Evolutionary conservation across 2,797 vertebrate genomes (phyloP), one percentile per base, ranked within the genome.

Genomic region (Mastacembelus armatus): DNA sequence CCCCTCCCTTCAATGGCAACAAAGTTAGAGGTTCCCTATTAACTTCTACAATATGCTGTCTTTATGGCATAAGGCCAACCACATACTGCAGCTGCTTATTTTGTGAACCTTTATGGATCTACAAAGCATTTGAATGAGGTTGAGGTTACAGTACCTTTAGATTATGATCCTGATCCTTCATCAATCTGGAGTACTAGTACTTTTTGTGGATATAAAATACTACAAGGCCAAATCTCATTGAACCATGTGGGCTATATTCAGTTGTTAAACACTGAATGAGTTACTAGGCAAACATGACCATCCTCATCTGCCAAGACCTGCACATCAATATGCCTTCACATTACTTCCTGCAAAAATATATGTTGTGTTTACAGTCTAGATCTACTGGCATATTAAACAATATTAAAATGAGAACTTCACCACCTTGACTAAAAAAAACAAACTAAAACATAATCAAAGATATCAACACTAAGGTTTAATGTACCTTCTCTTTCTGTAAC

Each of bases 1-100:
- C 40, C 59, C 26, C 73, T 14, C 3, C 32, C 67, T 55, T n/a
- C 51, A 27, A 29, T 57, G 14, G 32, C 11, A 35, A 55, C 22
- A 54, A 58, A 59, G 38, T 26, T 40, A 45, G 42, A 10, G 26
- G 4, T 40, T 21, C 12, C 30, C 18, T n/a, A n/a, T n/a, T 35
- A 47, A 63, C 27, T 35, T 69, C 48, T 15, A 62, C 18, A 51
- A 7, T 11, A 48, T 10, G 2, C 44, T 33, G 12, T 45, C 12
- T 57, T 29, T 16, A 22, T 2, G 7, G 4, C 18, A 30, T 18
- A 4, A 21, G 19, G 24, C 16, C 3, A 10, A 27, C 3, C 7
- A 12, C 16, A 44, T 27, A 58, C 24, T 9, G n/a, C n/a, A n/a
- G n/a, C 18, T 45, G 15, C 19, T 57, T 7, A 21, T 10, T n/a